Base-by-base conservation (phyloP, 37 sponge, comb jelly and placozoan genomes). In the Diacarnus erythraeanus region DNA sequence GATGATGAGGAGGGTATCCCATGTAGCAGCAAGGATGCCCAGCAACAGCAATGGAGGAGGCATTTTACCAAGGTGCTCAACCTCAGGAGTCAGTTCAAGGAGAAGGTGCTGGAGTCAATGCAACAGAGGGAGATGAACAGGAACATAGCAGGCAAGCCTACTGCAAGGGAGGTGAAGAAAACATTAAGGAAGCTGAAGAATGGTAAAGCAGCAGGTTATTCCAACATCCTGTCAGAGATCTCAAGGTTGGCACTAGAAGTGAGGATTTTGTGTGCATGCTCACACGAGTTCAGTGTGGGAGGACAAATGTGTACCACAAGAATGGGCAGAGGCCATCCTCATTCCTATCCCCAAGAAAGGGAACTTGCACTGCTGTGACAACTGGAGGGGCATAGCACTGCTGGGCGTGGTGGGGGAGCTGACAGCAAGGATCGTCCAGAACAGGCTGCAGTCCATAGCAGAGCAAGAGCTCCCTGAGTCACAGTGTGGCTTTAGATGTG, bases 351-450 rank as follows among this genome's bases (percentile, higher is more conserved):
- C 51, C 51, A 77, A 77, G 77, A 77, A 77, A 38, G 77, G 77
- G n/a, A 47, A 47, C 51, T 47, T 47, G 51, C 51, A 12, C 51
- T 47, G 12, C 30, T 78, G 79, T 78, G 79, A 78, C 35, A 78
- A 67, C 47, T 82, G 83, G 83, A 74, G 83, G 25, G 75, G 63
- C 39, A 74, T 82, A 38, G 58, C 64, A 18, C 74, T 74, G 65
- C 34, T 82, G 37, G 75, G 57, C 43, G 64, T 82, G 26, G 65
- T 15, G 18, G 83, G 83, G 38, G 74, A 82, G 34, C 31, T 80
- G 71, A 71, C 71, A 23, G 71, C 80, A 21, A 70, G 39, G 59
- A 33, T 72, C 58, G 36, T 80, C 34, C 69, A 80, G 27, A 70
- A 26, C 34, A 67, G 80, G 39, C 71, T 80, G 22, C 80, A 80